These are phyloP conservation scores for Vulpes ferrilata DNA, from an alignment of 2,113 vertebrate species.

Conservation along the genomic window DNA sequence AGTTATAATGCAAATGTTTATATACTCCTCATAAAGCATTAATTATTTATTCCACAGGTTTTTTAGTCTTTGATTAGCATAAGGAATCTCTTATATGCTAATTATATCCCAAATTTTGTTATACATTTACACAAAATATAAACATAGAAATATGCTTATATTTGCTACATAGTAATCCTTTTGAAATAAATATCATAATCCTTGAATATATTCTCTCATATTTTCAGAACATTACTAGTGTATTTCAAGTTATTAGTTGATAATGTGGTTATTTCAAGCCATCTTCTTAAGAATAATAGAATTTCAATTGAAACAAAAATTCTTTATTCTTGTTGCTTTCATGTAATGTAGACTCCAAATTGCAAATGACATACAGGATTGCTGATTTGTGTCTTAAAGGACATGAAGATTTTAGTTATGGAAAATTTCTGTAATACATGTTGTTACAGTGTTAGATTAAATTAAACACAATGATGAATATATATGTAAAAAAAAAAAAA, in stretches of 20 bases:
- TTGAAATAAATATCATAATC: background rate
- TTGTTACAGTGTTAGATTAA: background rate
- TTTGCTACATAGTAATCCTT: background rate
- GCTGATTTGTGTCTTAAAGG: background rate
- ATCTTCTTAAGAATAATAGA: background rate
- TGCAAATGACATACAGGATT: background rate
- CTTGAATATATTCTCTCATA: background rate
- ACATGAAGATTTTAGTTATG: background rate
- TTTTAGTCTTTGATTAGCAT: background rate
- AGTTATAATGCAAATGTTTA: background rate
- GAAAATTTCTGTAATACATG: background rate
- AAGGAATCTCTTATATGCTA: background rate
- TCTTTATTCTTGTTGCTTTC: background rate
- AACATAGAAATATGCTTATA: background rate
- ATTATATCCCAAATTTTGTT: background rate
- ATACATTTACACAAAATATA: background rate
- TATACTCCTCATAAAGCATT: background rate
- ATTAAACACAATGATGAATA: background rate
- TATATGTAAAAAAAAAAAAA: background rate
- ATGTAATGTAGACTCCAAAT: background rate
- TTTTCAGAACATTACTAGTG: background rate
- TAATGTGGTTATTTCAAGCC: background rate
- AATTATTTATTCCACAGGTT: background rate
- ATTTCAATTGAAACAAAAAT: background rate
- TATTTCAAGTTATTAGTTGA: background rate